Conservation (phyloP, 1,140 invertebrate species). For the Drosophila ambigua region DNA sequence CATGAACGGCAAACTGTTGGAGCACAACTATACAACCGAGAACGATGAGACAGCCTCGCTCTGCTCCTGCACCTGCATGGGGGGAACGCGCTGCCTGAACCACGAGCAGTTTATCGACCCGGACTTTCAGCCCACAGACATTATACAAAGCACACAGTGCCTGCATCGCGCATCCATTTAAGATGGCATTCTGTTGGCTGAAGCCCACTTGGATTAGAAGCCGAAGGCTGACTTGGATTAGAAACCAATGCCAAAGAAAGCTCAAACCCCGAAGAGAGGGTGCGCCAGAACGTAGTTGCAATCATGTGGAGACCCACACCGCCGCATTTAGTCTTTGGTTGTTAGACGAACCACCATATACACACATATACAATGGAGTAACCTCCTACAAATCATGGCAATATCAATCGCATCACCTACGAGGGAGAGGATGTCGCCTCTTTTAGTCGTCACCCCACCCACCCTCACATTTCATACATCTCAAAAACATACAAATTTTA, state of each 20-base stretch:
- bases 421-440: background rate
- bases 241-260: constrained; percentile 9
- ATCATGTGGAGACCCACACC: constrained; percentile 55
- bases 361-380: constrained; percentile 38
- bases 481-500: constrained; percentile 11
- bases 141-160: constrained; percentile 77
- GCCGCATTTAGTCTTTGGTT: constrained; percentile 18
- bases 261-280: background rate
- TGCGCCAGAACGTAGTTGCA: constrained; percentile 5
- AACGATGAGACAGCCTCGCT: constrained; percentile 79
- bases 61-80: constrained; percentile 83
- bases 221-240: background rate
- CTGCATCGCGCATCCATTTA: constrained; percentile 81
- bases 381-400: constrained; percentile 23
- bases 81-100: constrained; percentile 83
- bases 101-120: constrained; percentile 84
- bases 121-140: constrained; percentile 84
- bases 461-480: constrained; percentile 19
- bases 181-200: too few relatives aligned
- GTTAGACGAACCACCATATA: constrained; percentile 15
- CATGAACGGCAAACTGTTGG: constrained; percentile 73
- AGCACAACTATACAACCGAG: constrained; percentile 73
- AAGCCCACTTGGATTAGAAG: constrained; percentile 11
- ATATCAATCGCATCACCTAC: constrained; percentile 41
- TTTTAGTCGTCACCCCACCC: background rate